phyloP scores from a whole-genome alignment of 2,113 vertebrate species.

The Boulengeromyrus knoepffleri region DNA sequence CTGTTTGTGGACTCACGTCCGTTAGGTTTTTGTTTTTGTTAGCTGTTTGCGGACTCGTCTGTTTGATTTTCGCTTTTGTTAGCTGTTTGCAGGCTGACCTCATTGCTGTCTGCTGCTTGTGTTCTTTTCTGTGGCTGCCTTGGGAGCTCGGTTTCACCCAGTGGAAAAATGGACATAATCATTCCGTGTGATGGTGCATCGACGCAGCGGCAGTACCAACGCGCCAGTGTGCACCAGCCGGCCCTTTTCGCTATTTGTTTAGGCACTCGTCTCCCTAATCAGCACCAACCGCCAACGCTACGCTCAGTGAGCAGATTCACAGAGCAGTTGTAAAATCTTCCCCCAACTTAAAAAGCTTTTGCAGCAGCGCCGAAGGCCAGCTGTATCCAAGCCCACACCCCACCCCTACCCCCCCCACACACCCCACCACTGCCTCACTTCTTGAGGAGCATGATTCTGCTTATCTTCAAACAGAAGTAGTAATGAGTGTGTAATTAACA shows the following conservation, averaged over 20 bases:
- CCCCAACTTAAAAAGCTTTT: background rate
- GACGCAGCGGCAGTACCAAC: background rate
- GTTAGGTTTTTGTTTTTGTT: background rate
- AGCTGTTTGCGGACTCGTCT: background rate
- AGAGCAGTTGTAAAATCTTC: background rate
- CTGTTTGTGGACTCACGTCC: background rate
- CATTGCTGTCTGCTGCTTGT: background rate
- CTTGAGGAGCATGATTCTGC: background rate
- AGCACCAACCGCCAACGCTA: background rate
- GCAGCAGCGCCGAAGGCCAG: background rate
- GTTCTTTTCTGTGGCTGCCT: background rate
- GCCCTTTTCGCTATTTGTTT: background rate
- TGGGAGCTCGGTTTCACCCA: background rate
- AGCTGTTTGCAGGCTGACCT: background rate
- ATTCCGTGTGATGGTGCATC: background rate
- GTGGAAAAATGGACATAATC: background rate
- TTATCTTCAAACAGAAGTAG: background rate
- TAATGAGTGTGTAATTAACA: slow-evolving; percentile 10
- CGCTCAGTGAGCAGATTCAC: background rate
- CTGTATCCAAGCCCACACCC: background rate
- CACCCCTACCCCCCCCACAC: background rate
- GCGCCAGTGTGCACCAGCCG: background rate
- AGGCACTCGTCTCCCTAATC: background rate
- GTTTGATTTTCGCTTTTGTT: background rate
- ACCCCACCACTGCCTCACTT: background rate